Evolutionary conservation across 2,113 vertebrate genomes (phyloP), one percentile per base, ranked within the genome.

Genomic region (Perca fluviatilis): DNA sequence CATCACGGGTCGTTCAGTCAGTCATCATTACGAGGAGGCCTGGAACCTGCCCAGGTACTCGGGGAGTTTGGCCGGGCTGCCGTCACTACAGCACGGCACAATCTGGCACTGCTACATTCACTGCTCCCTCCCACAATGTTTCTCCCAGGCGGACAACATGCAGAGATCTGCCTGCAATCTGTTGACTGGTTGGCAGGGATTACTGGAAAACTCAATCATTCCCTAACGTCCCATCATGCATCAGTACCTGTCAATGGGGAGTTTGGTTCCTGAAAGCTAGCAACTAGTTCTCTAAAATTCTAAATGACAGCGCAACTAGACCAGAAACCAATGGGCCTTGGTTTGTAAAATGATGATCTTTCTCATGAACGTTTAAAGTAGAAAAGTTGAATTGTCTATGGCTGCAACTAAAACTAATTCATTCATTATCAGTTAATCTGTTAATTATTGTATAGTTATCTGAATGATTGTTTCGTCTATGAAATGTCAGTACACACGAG

Each of bases 151-250:
- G 1, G 50, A 40, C 23, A 4, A 51, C 64, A 84, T 6, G 40
- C 46, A 0, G 68, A 62, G 76, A 80, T 74, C 77, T 50, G 77
- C 70, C 63, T 62, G 77, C 89, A 91, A 82, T 90, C 83, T 92
- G 89, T 82, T 80, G 81, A 77, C 36, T 40, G 56, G 71, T 81
- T 90, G 86, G 83, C 83, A 83, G 56, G 25, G 50, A 70, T 82
- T 40, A 77, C 56, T 11, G 46, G 57, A 84, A 78, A 77, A 56
- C 68, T 60, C 78, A 71, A 67, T 80, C 65, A 6, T 58, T 82
- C 67, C 43, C 81, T 18, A 74, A 25, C 23, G 61, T 74, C 83
- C 58, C 56, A 64, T 78, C 70, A 79, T 63, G 64, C 80, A 79
- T 70, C 76, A 85, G 85, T 56, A 46, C 47, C 63, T 18, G 30